These are phyloP conservation scores for Bos taurus DNA, from an alignment of 2,113 vertebrate species.

Conservation along the genomic window ARS-UCD2.0 NC_037350.1:37293001-37293500, in stretches of 20 bases:
- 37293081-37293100: not conserved
- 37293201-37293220: not conserved
- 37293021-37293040: not conserved
- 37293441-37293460: not conserved
- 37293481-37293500: not conserved
- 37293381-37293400: not conserved
- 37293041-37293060: not conserved
- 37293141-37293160: not conserved
- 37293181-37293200: not conserved
- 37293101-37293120: not conserved
- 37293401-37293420: not conserved
- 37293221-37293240: not conserved
- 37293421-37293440: not conserved
- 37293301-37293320: not conserved
- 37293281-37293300: not conserved
- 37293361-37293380: not conserved
- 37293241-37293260: not conserved
- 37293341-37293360: not conserved
- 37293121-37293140: not conserved
- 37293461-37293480: not conserved
- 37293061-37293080: not conserved
- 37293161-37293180: not conserved
- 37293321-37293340: not conserved
- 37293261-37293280: not conserved
- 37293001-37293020: not conserved